Evolutionary conservation across 2,113 vertebrate genomes (phyloP).

Genomic region (Shinisaurus crocodilurus): DNA sequence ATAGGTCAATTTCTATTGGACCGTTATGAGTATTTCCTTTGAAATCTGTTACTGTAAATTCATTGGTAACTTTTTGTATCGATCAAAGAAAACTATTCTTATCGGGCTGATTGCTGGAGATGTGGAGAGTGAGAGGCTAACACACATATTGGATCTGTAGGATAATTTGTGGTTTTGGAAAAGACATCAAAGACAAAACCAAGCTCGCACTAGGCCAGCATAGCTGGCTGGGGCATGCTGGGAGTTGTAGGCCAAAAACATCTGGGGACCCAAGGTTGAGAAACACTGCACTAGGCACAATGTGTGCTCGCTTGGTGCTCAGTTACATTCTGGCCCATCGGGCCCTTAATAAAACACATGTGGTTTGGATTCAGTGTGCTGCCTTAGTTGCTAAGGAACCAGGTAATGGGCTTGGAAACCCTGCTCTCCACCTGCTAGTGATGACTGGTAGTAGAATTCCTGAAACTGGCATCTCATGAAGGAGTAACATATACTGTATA

Average conservation of each 20-base stretch:
- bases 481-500: background rate
- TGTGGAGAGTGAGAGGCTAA: background rate
- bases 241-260: no score
- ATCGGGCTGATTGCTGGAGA: background rate
- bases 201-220: no score
- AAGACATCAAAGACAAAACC: background rate
- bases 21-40: background rate
- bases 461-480: background rate
- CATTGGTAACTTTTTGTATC: background rate
- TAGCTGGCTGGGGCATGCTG: no score
- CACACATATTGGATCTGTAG: background rate
- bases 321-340: background rate
- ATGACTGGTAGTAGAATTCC: background rate
- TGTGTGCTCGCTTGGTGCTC: background rate
- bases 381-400: background rate
- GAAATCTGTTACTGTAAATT: background rate
- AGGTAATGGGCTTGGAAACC: background rate
- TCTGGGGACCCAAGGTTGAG: no score
- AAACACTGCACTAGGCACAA: background rate
- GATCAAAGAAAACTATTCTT: background rate
- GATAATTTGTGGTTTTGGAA: background rate
- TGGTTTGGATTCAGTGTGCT: no score
- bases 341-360: background rate
- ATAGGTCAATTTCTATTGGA: background rate
- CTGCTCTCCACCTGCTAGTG: background rate